Evolutionary conservation across 2,888 invertebrate genomes (phyloP), one percentile per base, ranked within the genome.

Genomic region (Nasonovia ribisnigri): DNA sequence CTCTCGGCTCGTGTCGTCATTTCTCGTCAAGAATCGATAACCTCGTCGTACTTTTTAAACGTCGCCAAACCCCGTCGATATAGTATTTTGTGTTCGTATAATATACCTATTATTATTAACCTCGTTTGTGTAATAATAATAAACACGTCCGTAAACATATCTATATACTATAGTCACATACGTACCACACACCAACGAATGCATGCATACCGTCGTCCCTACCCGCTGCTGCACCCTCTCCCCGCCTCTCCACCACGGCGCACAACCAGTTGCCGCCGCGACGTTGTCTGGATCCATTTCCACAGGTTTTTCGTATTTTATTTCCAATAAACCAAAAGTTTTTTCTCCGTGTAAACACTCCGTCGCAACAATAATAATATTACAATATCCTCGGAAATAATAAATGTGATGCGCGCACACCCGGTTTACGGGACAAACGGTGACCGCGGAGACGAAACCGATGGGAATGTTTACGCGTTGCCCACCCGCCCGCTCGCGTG

Each of bases 391-490:
- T 77, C 46, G 86, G 86, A 46, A 77, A 77, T 36, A 77, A 36
- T 36, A 77, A 36, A 77, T 36, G 67, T 77, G 0, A 26, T 29
- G n/a, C 57, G 43, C 54, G n/a, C 36, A 77, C 84, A 84, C 91
- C n/a, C 84, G 91, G 84, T 29, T 24, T 29, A 13, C 29, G 67
- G 42, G 54, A 77, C 77, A 36, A 77, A 77, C 36, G 20, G 77
- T 36, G 77, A 36, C 77, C 3, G 77, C 3, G 36, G 8, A 36
- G 77, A 36, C 36, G 77, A 26, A 51, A 36, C 51, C 86, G 91
- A 42, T 92, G 86, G 60, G 91, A 92, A 92, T 87, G 91, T 92
- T 91, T 86, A 91, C 86, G 24, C 16, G 57, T 86, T 4, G 46
- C 29, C 29, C 20, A 43, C 8, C 16, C 26, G 29, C n/a, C n/a